Base-by-base conservation (phyloP, 2,888 invertebrate genomes). In the Meandrusa payeni region DNA sequence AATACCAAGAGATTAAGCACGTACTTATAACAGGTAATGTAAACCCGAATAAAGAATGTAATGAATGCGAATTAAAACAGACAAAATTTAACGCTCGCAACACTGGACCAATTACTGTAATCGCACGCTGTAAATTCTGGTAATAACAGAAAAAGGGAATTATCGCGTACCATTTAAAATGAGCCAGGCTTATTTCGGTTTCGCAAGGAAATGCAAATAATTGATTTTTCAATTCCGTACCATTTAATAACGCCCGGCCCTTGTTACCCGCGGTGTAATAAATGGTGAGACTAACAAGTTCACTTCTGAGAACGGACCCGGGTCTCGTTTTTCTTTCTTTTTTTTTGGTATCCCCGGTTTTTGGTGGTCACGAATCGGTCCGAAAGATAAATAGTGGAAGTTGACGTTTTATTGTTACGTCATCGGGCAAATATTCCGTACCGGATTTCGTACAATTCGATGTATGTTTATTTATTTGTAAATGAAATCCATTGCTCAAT, bases 261-360 rank as follows among this genome's bases (percentile, higher is more conserved):
- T n/a, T 58, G 68, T 62, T 67, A 63, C 77, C 80, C 67, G 73
- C 67, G 71, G 81, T 61, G 77, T 79, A 73, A 81, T 81, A 81
- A 82, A 82, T 81, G 81, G 69, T 72, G 72, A 69, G 71, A 76
- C 76, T 74, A 77, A 81, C 78, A 75, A 74, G 78, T 69, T 59
- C 65, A 57, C 51, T 81, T 83, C 83, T 76, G 65, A 57, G 82
- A 82, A 82, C 65, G 73, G 69, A 61, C n/a, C n/a, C 71, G 63
- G 59, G 57, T 57, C 57, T 61, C 62, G 50, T 56, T 49, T 49
- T 60, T 61, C 63, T 64, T 54, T 41, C 43, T 58, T 66, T 65
- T n/a, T 62, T 64, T 61, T 54, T 62, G 42, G 53, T 50, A 58
- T 55, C 61, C 63, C 64, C 54, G 63, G 57, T 60, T 66, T 62